Percentiles rank a stretch among this genome's conserved stretches.
These are phyloP conservation scores for Crocuta crocuta DNA, from an alignment of 2,113 vertebrate genomes.

Conservation along the genomic window DNA sequence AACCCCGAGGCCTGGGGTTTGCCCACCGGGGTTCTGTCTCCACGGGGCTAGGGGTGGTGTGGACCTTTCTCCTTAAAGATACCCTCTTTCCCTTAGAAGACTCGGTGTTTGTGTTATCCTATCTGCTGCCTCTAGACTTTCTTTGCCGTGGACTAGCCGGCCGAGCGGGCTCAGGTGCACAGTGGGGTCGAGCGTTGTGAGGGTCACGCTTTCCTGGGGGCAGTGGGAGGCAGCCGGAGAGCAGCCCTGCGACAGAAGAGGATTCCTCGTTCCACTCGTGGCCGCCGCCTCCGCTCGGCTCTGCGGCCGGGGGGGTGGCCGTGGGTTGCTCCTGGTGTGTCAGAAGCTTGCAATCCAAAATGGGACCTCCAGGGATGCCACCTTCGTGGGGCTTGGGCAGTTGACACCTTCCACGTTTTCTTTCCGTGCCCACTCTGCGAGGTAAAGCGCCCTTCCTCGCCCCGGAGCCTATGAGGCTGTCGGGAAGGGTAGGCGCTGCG, in stretches of 20 bases:
- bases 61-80: neutral
- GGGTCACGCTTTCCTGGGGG: neutral
- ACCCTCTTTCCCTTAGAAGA: neutral
- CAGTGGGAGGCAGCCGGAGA: neutral
- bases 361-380: constrained; percentile 1
- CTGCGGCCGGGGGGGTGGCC: neutral
- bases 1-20: neutral
- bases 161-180: constrained; percentile 18
- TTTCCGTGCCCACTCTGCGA: neutral
- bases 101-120: neutral
- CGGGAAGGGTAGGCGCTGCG: neutral
- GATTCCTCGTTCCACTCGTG: neutral
- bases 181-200: neutral
- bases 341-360: constrained; percentile 49
- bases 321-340: neutral
- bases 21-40: neutral
- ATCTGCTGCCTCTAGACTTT: neutral
- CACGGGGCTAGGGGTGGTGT: neutral
- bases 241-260: neutral
- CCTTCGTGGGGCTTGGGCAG: neutral
- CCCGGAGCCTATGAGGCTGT: neutral
- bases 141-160: neutral
- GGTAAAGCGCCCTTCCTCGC: neutral
- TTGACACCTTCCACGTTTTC: neutral
- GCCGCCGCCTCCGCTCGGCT: neutral